Evolutionary conservation across 2,888 invertebrate genomes (phyloP).

Genomic region (Shargacucullia verbasci): DNA sequence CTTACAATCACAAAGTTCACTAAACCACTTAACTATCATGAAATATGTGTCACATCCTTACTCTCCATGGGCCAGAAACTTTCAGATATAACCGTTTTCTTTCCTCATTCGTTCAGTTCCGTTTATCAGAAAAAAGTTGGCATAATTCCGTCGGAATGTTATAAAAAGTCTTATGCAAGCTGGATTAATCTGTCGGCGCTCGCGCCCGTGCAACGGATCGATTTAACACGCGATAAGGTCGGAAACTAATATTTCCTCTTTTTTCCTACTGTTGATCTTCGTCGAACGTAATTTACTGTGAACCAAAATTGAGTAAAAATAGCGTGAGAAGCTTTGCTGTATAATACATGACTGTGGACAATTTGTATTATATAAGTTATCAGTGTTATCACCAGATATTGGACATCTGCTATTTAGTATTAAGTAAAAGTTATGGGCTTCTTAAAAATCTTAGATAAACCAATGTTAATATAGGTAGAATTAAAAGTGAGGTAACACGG

Average conservation of each 20-base stretch:
- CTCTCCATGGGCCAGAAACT: conserved; percentile 40
- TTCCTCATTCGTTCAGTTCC: conserved; percentile 39
- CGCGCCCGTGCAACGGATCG: conserved; percentile 71
- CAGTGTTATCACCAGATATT: too few relatives aligned
- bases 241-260: conserved; percentile 68
- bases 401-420: too few relatives aligned
- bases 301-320: conserved; percentile 18
- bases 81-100: conserved; percentile 56
- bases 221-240: conserved; percentile 76
- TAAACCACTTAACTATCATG: conserved; percentile 36
- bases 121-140: conserved; percentile 55
- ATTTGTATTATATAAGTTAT: too few relatives aligned
- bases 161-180: conserved; percentile 67
- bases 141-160: conserved; percentile 59
- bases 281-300: conserved; percentile 25
- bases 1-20: conserved; percentile 28
- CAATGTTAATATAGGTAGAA: too few relatives aligned
- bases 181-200: conserved; percentile 74
- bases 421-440: too few relatives aligned
- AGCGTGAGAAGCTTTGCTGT: not conserved
- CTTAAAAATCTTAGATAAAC: too few relatives aligned
- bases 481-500: too few relatives aligned
- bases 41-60: conserved; percentile 42
- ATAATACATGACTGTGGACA: not conserved
- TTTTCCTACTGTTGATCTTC: conserved; percentile 45